Conservation (phyloP, 2,888 invertebrate genomes). For the Andrena haemorrhoa region DNA sequence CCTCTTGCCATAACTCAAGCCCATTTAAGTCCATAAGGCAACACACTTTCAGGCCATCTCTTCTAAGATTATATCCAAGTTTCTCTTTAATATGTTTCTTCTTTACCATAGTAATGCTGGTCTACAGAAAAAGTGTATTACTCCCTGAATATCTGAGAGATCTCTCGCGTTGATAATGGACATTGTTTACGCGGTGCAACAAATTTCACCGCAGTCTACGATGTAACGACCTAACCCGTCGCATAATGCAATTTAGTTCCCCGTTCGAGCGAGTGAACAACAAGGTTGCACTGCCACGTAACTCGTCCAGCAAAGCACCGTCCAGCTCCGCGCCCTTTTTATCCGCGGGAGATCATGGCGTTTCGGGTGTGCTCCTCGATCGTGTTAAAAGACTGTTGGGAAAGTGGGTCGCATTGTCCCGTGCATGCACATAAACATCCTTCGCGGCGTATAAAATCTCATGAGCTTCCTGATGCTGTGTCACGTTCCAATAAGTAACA, state of each 20-base stretch:
- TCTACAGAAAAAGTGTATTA: no score
- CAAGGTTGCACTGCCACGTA: constrained; percentile 6
- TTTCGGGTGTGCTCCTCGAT: constrained; percentile 36
- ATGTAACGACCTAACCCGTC: neutral
- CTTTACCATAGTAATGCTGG: no score
- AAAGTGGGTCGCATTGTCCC: constrained; percentile 48
- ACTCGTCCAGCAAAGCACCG: neutral
- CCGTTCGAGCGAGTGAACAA: constrained; percentile 16
- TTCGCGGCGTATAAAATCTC: constrained; percentile 47
- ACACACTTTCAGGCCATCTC: no score
- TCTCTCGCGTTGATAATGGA: no score
- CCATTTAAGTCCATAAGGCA: no score
- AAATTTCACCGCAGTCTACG: neutral
- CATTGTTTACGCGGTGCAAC: neutral
- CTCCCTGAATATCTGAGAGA: no score
- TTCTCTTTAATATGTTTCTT: no score
- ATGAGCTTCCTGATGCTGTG: constrained; percentile 46
- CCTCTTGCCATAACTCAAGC: no score
- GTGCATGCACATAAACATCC: constrained; percentile 47
- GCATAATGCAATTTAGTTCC: neutral
- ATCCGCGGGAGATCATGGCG: constrained; percentile 41
- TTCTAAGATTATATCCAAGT: no score
- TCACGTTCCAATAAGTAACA: constrained; percentile 45
- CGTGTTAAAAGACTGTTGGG: constrained; percentile 37
- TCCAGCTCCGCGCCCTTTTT: constrained; percentile 43